Evolutionary conservation across 1,140 invertebrate genomes (phyloP), one percentile per base, ranked within the genome.

Genomic region (Drosophila punjabiensis): DNA sequence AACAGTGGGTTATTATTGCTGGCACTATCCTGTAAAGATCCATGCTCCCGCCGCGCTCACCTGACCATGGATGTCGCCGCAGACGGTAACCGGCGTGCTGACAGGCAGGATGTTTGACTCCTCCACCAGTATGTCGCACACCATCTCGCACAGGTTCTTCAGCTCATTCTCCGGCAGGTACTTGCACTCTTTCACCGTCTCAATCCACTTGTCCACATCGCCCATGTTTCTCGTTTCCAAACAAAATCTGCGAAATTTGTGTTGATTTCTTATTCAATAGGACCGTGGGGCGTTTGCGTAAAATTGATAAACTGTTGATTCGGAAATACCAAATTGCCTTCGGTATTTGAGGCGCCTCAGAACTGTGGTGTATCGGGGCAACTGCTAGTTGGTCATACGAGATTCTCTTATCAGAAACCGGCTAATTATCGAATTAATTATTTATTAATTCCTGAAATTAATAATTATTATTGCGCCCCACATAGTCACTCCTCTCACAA

Each of bases 151-250:
- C 68, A 99, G 95, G 95, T 97, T 97, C 94, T 98, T 98, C 66
- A 99, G 94, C 94, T 99, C 98, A 95, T 98, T 98, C 96, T 99
- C 98, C 7, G 98, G 98, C 81, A 99, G 94, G 95, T 99, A 99
- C 96, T 99, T 99, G 95, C 98, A 99, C 83, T 98, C 95, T 94
- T 97, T 97, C 50, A 98, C 97, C 74, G 98, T 96, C 94, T 98
- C 97, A 93, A 99, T 97, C 98, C 98, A 99, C 93, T 96, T 96
- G 94, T 98, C 98, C 78, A 98, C 94, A 92, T 98, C 97, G 92
- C 95, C 95, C 96, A 96, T 96, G 41, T 16, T 58, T 55, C n/a
- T 52, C 10, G 16, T 24, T n/a, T 30, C 7, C 33, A 43, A 58
- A 18, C 32, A 14, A 41, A 33, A 56, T 58, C n/a, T 18, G 7